A percentile compares a stretch with the other conserved stretches of the same genome.
phyloP scores from a whole-genome alignment of 2,113 vertebrate species.

The Rhodinocichla rosea region DNA sequence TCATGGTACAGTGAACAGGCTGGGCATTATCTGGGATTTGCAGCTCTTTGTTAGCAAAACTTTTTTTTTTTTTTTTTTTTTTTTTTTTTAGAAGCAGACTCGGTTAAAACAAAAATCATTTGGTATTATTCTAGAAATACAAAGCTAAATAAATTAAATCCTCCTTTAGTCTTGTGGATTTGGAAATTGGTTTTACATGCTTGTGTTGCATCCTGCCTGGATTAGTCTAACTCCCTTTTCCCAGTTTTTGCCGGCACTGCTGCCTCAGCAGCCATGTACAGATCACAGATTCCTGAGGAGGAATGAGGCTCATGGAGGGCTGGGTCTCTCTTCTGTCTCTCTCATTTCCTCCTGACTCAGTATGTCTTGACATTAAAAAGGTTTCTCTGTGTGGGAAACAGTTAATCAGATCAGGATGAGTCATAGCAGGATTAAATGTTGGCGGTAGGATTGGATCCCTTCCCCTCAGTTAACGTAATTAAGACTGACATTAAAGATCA shows the following conservation, averaged over 20 bases:
- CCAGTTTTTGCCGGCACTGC: neutral
- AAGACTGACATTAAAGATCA: constrained; percentile 21
- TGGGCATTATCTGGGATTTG: neutral
- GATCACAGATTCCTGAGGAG: neutral
- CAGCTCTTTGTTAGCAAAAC: neutral
- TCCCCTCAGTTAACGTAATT: neutral
- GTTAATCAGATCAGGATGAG: constrained; percentile 29
- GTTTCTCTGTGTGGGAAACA: constrained; percentile 2
- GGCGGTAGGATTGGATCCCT: neutral
- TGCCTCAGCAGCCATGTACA: neutral
- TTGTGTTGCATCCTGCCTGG: neutral
- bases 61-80: too few species aligned
- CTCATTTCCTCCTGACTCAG: neutral
- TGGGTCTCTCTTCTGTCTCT: neutral
- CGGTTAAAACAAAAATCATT: constrained; percentile 6
- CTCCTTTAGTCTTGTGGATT: neutral
- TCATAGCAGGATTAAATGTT: neutral
- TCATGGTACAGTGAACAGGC: neutral
- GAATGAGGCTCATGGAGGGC: neutral
- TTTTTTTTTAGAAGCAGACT: neutral
- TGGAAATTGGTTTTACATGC: constrained; percentile 42
- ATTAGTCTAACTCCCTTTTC: constrained; percentile 17
- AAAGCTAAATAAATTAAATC: constrained; percentile 23
- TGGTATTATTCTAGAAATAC: constrained; percentile 8
- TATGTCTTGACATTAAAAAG: neutral